Base-by-base conservation (phyloP, 2,888 invertebrate species). In the Sisyra terminalis region DNA sequence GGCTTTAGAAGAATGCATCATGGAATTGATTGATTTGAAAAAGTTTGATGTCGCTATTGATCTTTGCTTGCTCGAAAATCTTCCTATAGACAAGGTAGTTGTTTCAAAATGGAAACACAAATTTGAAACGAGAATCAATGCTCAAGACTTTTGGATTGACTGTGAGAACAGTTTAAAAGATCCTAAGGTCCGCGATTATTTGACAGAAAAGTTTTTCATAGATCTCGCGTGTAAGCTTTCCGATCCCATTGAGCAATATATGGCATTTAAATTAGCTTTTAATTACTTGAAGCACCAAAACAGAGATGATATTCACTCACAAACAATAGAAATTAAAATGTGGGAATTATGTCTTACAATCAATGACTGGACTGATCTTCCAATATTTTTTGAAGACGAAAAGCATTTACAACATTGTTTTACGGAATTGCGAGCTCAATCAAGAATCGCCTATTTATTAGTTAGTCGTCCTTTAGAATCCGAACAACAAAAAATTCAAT, bases 191-290 rank as follows among this genome's bases (percentile, higher is more conserved):
- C 61, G 70, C 0, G 73, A 78, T 11, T 69, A 70, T 46, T 66
- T 71, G 13, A 70, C 78, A 1, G 72, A 77, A 0, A 64, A 73
- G 47, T 83, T 82, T 55, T 70, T 78, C 32, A 60, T 74, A 1
- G 63, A 68, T 42, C 65, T 71, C 46, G 68, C 71, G 0, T 64
- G 66, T 2, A 66, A 67, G 46, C 65, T 75, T 24, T 53, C 53
- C 0, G 59, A 67, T 15, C 46, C 51, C 4, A 44, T 52, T 3
- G 59, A 59, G 44, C 73, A 69, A 49, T 78, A 75, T 54, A 66
- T 70, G 29, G 49, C 61, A 24, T 47, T 59, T 18, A 58, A 57
- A 46, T 45, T 57, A 37, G 57, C 60, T 0, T 53, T 56, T 18
- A 49, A 54, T n/a, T 64, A 63, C 61, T 53, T 59, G 2, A 50